Base-by-base conservation (phyloP, 2,888 invertebrate species). In the Brachyptera risi region DNA sequence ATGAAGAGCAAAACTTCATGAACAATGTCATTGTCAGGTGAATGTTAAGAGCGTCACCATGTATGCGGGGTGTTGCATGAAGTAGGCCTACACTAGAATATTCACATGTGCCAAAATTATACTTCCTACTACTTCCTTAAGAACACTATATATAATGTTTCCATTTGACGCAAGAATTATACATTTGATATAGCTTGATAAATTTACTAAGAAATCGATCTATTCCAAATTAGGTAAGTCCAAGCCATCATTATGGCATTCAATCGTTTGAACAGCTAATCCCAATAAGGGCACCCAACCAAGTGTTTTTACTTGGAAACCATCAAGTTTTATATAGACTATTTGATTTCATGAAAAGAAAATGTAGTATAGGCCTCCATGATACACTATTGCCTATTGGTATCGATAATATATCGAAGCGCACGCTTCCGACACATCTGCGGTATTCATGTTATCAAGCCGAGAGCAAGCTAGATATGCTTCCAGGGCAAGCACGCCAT, bases 181-280 rank as follows among this genome's bases (percentile, higher is more conserved):
- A 54, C 54, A 54, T 54, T 35, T 54, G 54, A 54, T 54, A 54
- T 54, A 17, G 54, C 54, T 54, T 54, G 35, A 54, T 54, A 54
- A 54, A 54, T 37, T 31, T 56, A 56, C 40, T 56, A 21, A 59
- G 49, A 50, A 38, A 24, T 50, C 49, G 37, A 37, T 35, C 3
- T 37, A 17, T 47, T 51, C 61, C 61, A 61, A 58, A 61, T 61
- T 61, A 61, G 61, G 61, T 3, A 58, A 49, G 57, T 26, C 26
- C 26, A 49, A 27, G 50, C 19, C 42, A 61, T 61, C 61, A 61
- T 58, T 61, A 61, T 61, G 61, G 61, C 50, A 50, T n/a, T n/a
- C 51, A 57, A 61, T 40, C 61, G 56, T 60, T 60, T 37, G 44
- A 58, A 58, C 58, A 26, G 31, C 24, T 51, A 13, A 38, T 23